phyloP scores from a whole-genome alignment of 2,113 vertebrate genomes.

The Tringa solitaria region DNA sequence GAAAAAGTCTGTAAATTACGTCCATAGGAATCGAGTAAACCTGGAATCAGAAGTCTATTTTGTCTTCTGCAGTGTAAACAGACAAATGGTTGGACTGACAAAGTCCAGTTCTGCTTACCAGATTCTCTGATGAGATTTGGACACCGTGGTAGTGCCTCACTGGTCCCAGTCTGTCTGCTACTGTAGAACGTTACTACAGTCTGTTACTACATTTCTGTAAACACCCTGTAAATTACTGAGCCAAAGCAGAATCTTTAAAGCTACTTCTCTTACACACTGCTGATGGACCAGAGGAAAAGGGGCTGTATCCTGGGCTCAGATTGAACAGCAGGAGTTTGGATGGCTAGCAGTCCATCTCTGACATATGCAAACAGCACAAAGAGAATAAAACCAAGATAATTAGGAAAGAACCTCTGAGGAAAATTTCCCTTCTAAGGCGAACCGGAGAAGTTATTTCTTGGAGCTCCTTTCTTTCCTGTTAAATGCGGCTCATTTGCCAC shows the following conservation, averaged over 20 bases:
- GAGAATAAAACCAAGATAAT: neutral
- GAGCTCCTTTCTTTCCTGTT: neutral
- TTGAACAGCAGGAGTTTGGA: neutral
- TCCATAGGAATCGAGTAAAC: neutral
- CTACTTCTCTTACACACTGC: neutral
- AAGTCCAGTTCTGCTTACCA: neutral
- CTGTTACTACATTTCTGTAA: neutral
- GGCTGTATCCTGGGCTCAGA: neutral
- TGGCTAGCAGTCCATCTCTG: neutral
- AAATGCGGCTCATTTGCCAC: neutral
- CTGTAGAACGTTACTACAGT: too few relatives aligned
- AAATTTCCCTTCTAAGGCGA: neutral
- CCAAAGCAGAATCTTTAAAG: neutral
- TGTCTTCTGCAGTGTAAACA: neutral
- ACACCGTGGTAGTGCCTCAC: rapidly evolving
- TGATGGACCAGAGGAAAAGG: neutral
- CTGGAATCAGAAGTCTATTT: neutral
- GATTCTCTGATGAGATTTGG: neutral
- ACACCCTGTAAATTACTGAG: neutral
- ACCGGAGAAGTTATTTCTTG: neutral
- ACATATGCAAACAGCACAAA: neutral
- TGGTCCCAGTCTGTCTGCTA: neutral
- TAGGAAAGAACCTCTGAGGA: neutral
- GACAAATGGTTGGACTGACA: neutral
- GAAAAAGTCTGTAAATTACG: neutral